phyloP scores from a whole-genome alignment of 2,888 invertebrate genomes.

The Noctua comes region DNA sequence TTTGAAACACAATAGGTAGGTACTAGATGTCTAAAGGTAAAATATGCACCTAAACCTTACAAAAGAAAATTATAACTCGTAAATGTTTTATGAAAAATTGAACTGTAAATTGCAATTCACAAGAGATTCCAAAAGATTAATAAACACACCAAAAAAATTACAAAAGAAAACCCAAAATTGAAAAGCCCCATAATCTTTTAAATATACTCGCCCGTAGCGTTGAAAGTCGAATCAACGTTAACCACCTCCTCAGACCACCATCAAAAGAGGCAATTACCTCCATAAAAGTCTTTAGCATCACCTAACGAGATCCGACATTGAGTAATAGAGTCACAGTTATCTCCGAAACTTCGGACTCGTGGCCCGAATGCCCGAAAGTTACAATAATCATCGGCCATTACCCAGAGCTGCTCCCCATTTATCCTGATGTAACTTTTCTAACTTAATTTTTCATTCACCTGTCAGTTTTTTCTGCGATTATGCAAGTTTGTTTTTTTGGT shows the following conservation, averaged over 20 bases:
- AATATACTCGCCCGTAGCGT: neutral
- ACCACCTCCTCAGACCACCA: constrained; percentile 28
- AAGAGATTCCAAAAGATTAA: neutral
- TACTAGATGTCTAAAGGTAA: neutral
- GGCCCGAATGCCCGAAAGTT: constrained; percentile 38
- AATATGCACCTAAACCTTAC: neutral
- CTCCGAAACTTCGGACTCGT: constrained; percentile 56
- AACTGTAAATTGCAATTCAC: neutral
- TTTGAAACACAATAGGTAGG: neutral
- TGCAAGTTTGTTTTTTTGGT: constrained; percentile 6
- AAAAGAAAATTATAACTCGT: neutral
- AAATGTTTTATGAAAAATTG: neutral
- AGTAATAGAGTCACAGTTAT: constrained; percentile 62
- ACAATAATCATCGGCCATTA: constrained; percentile 67
- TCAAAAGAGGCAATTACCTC: constrained; percentile 50
- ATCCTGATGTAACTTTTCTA: constrained; percentile 66
- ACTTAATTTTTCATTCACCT: constrained; percentile 68
- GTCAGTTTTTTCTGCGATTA: constrained; percentile 52
- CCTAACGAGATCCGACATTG: constrained; percentile 63
- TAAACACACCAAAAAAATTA: neutral
- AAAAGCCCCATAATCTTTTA: neutral
- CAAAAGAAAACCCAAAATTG: neutral
- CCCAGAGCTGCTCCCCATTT: constrained; percentile 52
- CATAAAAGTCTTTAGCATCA: constrained; percentile 57
- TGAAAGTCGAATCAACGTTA: constrained; percentile 40